Percentiles rank a stretch among this genome's conserved stretches.
These are phyloP conservation scores for Chesias legatella DNA, from an alignment of 2,888 invertebrate genomes.

Conservation along the genomic window DNA sequence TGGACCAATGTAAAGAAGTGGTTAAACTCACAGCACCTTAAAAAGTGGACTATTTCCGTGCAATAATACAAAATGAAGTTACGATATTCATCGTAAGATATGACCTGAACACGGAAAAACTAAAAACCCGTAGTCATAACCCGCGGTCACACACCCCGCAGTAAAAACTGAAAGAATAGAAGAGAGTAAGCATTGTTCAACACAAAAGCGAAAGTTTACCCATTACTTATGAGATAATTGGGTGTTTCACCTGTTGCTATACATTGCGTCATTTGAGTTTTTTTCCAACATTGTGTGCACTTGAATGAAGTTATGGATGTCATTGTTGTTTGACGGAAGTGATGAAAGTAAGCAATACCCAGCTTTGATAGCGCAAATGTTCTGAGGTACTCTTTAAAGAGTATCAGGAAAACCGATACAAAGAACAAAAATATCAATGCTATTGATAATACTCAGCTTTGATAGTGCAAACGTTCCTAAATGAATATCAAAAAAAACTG, in stretches of 20 bases:
- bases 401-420: too few relatives aligned
- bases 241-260: constrained; percentile 64
- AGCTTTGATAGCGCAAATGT: too few relatives aligned
- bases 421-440: too few relatives aligned
- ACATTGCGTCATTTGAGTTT: constrained; percentile 61
- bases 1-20: too few relatives aligned
- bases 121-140: constrained; percentile 12
- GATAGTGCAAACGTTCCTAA: too few relatives aligned
- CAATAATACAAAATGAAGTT: too few relatives aligned
- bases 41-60: too few relatives aligned
- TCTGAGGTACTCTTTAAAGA: too few relatives aligned
- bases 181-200: constrained; percentile 67
- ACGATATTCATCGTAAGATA: neutral
- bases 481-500: too few relatives aligned
- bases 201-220: constrained; percentile 78
- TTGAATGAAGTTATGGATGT: constrained; percentile 32
- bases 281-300: constrained; percentile 71
- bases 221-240: constrained; percentile 73
- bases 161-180: constrained; percentile 27
- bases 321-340: constrained; percentile 27
- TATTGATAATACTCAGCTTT: too few relatives aligned
- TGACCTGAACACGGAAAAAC: constrained; percentile 15
- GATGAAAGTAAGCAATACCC: constrained; percentile 12
- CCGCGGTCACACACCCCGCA: constrained; percentile 19
- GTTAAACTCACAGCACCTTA: too few relatives aligned